Evolutionary conservation across 2,113 vertebrate species (phyloP), one percentile per base, ranked within the genome.

Genomic region (Datnioides undecimradiatus): DNA sequence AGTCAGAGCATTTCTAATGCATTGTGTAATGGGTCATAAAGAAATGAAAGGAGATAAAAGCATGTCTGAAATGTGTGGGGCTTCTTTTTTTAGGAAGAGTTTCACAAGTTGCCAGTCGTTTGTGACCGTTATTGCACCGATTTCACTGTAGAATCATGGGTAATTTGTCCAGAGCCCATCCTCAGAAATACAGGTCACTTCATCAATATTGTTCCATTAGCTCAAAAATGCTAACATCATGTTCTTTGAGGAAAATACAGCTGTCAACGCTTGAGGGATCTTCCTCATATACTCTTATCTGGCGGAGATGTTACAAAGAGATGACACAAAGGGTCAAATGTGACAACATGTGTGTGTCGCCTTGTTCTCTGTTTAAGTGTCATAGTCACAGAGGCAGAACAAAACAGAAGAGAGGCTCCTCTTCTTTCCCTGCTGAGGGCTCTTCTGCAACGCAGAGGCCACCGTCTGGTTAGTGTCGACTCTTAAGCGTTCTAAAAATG

Each of bases 391-490:
- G 76, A 79, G 6, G 7, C 31, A 51, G 48, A 73, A 11, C n/a
- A 5, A 10, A 19, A 40, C 43, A 82, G 38, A 87, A 19, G 14
- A 33, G 38, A 14, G 14, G 43, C 62, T 25, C 31, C 43, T 31
- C 43, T 31, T 27, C 2, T 14, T 25, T 33, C 16, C 12, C 19
- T 4, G 31, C 8, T 21, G 1, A 14, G 23, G 11, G 7, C 12
- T 1, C 14, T 8, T 73, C 71, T 71, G 62, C 2, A 11, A 11
- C 7, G 3, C 40, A 19, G 21, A 43, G 38, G 36, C 33, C 45
- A n/a, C 21, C 25, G 34, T 74, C 85, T 93, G 91, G 25, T 87
- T 88, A 77, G 33, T 64, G 51, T 93, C 58, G 4, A 5, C 77
- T 36, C 54, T 76, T 57, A 70, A 80, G 58, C 73, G 68, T 31